These are phyloP conservation scores for Platichthys flesus DNA, from an alignment of 2,113 vertebrate genomes.

Conservation along the genomic window DNA sequence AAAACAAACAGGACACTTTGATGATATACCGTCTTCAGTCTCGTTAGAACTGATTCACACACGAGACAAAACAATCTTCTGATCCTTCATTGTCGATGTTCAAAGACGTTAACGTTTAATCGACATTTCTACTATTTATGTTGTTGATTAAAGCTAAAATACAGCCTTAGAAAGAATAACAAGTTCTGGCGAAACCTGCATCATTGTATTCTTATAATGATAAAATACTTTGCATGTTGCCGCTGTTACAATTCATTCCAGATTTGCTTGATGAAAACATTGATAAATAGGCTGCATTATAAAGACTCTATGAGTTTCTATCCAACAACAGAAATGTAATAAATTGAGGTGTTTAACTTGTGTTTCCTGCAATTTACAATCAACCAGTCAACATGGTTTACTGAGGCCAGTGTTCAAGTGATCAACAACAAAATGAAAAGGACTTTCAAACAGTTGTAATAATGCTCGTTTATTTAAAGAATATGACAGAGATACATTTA, in stretches of 20 bases:
- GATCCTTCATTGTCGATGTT: not conserved
- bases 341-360: too few species aligned
- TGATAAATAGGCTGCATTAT: too few species aligned
- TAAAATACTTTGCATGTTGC: not conserved
- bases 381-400: too few species aligned
- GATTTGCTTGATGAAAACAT: not conserved
- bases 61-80: not conserved
- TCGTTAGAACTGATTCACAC: not conserved
- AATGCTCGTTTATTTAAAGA: too few species aligned
- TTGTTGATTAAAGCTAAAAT: not conserved
- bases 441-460: too few species aligned
- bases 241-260: not conserved
- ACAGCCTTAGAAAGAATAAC: not conserved
- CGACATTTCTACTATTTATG: not conserved
- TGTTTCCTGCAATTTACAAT: too few species aligned
- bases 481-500: too few species aligned
- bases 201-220: not conserved
- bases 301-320: too few species aligned
- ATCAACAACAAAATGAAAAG: too few species aligned
- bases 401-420: too few species aligned
- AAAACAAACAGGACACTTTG: not conserved
- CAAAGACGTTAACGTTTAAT: not conserved
- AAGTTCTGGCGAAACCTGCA: not conserved
- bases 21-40: not conserved
- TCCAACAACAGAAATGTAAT: too few species aligned